phyloP scores from a whole-genome alignment of 2,888 invertebrate species.

The Eledone cirrhosa region DNA sequence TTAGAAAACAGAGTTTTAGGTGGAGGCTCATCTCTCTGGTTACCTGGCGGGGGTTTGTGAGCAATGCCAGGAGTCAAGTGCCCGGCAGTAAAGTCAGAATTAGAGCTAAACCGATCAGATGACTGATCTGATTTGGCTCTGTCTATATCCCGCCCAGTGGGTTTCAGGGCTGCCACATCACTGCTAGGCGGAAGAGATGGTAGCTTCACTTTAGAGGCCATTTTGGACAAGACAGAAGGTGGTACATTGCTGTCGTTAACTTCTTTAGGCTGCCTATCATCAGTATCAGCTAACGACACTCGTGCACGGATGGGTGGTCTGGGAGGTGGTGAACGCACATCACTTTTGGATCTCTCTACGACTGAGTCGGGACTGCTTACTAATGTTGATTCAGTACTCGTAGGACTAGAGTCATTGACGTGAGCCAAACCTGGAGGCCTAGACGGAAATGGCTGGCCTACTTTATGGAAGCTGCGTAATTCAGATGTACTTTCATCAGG shows the following conservation, averaged over 20 bases:
- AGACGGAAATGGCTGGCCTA: conserved; percentile 22
- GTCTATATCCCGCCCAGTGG: conserved; percentile 15
- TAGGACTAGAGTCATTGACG: conserved; percentile 41
- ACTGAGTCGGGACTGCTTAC: conserved; percentile 44
- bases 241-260: conserved; percentile 4
- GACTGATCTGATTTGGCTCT: conserved; percentile 7
- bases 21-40: conserved; percentile 42
- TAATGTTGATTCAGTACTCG: conserved; percentile 42
- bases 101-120: conserved; percentile 24
- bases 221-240: conserved; percentile 19
- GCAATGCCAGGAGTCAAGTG: conserved; percentile 41
- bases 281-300: conserved; percentile 1
- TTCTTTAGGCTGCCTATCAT: conserved; percentile 11
- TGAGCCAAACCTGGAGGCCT: conserved; percentile 18
- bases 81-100: conserved; percentile 22
- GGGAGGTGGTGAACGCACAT: conserved; percentile 29
- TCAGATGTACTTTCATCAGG: conserved; percentile 36
- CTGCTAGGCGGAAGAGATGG: conserved; percentile 7
- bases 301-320: conserved; percentile 28
- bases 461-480: conserved; percentile 16
- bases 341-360: conserved; percentile 44
- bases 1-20: conserved; percentile 47
- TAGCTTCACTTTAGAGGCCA: conserved; percentile 30
- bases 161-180: conserved; percentile 11
- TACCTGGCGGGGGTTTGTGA: conserved; percentile 39